Percentiles rank a stretch among this genome's conserved stretches.
Evolutionary conservation across 2,113 vertebrate species (phyloP).

Genomic region (Panthera uncia): DNA sequence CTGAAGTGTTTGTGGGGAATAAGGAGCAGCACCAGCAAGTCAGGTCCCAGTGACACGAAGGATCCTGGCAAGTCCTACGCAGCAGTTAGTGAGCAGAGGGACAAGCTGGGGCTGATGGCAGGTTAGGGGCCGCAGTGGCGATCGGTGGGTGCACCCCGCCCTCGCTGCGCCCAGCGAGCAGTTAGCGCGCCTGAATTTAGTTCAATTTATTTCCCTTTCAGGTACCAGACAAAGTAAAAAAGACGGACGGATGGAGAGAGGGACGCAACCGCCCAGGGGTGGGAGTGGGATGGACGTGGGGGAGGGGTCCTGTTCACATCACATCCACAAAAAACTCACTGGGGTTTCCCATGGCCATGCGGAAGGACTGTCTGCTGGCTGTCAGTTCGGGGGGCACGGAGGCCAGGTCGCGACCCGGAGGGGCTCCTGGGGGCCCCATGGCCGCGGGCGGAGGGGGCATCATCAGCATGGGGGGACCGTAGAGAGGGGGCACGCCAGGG

Average conservation of each 20-base stretch:
- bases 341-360: slow-evolving; percentile 97
- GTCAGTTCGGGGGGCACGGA: slow-evolving; percentile 97
- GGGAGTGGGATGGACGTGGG: slow-evolving; percentile 56
- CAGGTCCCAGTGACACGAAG: background rate
- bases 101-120: slow-evolving; percentile 61
- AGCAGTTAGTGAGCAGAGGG: slow-evolving; percentile 44
- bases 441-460: slow-evolving; percentile 86
- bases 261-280: slow-evolving; percentile 71
- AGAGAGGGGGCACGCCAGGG: slow-evolving; percentile 88
- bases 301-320: slow-evolving; percentile 91
- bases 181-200: slow-evolving; percentile 85
- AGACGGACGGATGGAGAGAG: slow-evolving; percentile 69
- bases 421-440: slow-evolving; percentile 89
- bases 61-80: background rate
- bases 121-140: slow-evolving; percentile 66
- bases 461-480: slow-evolving; percentile 89
- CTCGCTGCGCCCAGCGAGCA: slow-evolving; percentile 72
- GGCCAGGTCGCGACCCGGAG: slow-evolving; percentile 91
- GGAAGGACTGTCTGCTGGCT: slow-evolving; percentile 96
- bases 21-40: slow-evolving; percentile 29
- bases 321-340: slow-evolving; percentile 98
- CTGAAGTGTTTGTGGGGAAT: background rate
- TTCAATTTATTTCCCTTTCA: slow-evolving; percentile 87
- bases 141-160: slow-evolving; percentile 52
- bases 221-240: slow-evolving; percentile 83